A percentile compares a stretch with the other conserved stretches of the same genome.
Conservation (phyloP, 23 tunicate genomes). For the Corella eumyota region DNA sequence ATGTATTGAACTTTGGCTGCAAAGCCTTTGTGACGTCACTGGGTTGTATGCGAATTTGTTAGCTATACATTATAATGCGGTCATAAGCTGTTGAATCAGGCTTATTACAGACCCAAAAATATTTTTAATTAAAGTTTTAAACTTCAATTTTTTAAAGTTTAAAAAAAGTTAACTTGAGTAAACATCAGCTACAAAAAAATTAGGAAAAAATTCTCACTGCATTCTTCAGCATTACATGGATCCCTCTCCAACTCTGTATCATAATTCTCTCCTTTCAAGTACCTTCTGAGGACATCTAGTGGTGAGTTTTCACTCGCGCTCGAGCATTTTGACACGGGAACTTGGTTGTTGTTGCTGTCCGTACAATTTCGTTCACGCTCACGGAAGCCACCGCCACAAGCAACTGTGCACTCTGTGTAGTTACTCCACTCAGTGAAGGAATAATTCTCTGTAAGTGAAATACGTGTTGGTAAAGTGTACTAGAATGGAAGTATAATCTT, state of each 20-base stretch:
- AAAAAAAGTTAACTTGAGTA: neutral
- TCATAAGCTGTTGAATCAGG: too few species aligned
- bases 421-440: conserved; percentile 10
- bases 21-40: too few species aligned
- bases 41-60: too few species aligned
- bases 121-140: too few species aligned
- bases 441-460: too few species aligned
- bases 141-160: too few species aligned
- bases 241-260: neutral
- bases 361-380: conserved; percentile 1
- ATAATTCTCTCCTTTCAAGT: neutral
- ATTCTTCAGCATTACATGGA: neutral
- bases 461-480: too few species aligned
- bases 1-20: too few species aligned
- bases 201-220: neutral
- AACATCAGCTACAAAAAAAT: neutral
- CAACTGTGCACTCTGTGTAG: conserved; percentile 7
- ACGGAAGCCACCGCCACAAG: conserved; percentile 13
- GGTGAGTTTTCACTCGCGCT: neutral
- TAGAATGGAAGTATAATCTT: too few species aligned
- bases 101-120: too few species aligned
- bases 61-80: too few species aligned
- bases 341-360: neutral
- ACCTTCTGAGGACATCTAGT: neutral
- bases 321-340: neutral